Conservation (phyloP, 1,140 invertebrate genomes). For the Cepaea nemoralis region DNA sequence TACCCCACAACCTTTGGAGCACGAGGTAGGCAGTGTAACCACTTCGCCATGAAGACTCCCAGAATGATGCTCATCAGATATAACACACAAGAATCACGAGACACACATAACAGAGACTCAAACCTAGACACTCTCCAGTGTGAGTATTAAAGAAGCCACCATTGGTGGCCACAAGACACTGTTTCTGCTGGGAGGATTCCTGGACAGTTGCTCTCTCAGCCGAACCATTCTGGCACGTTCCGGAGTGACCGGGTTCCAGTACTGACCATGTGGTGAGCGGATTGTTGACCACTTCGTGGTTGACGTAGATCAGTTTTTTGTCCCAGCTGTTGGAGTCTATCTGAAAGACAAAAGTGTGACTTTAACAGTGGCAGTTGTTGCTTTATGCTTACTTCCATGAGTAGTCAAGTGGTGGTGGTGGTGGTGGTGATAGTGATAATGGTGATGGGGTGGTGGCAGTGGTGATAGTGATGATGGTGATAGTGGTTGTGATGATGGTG, state of each 20-base stretch:
- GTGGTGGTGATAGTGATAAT: background rate
- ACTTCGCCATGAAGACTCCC: too few species aligned
- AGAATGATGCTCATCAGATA: too few species aligned
- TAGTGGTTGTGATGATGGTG: too few species aligned
- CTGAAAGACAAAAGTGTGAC: conserved; percentile 14
- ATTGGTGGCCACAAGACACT: conserved; percentile 69
- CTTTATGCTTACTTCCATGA: too few species aligned
- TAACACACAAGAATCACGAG: too few species aligned
- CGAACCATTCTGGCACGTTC: conserved; percentile 54
- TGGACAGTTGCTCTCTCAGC: conserved; percentile 56
- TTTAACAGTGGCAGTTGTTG: too few species aligned
- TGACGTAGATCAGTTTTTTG: conserved; percentile 44
- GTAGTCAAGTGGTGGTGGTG: too few species aligned
- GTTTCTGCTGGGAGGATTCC: conserved; percentile 54
- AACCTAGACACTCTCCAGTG: conserved; percentile 68
- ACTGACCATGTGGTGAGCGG: conserved; percentile 64
- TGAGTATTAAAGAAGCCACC: conserved; percentile 71
- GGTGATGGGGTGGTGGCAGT: too few species aligned
- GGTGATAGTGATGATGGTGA: too few species aligned
- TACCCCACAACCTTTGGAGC: too few species aligned
- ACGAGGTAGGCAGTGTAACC: too few species aligned
- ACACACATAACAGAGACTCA: conserved; percentile 20
- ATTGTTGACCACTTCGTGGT: conserved; percentile 57
- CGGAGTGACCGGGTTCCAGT: conserved; percentile 60
- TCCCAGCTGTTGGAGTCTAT: conserved; percentile 22